Evolutionary conservation across 2,888 invertebrate species (phyloP), one percentile per base, ranked within the genome.

Genomic region (Sialis lutaria): DNA sequence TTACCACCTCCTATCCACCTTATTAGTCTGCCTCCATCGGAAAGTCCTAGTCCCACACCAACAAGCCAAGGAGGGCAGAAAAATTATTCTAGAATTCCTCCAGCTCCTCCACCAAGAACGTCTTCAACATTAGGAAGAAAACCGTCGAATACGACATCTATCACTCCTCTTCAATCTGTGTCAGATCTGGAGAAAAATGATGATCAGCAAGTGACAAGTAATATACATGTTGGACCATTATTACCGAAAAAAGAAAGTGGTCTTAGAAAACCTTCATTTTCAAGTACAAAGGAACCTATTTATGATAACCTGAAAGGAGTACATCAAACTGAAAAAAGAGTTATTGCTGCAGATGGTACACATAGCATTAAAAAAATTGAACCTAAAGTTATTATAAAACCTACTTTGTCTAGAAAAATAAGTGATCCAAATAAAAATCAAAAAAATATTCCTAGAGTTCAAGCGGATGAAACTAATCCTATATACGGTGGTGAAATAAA

Each of bases 41-140:
- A 63, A 49, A 51, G 47, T 48, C 49, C 53, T 44, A 54, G 51
- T 22, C 54, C 60, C 4, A 62, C 59, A 49, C 59, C 60, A 8
- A 60, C 59, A 48, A 60, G 60, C 9, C 65, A 66, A 5, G 61
- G 52, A 12, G 54, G 53, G 2, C 49, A 51, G 6, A 55, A 54
- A 44, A 54, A 39, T 34, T 47, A 45, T 44, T 57, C 61, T 2
- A 71, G 65, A 60, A 62, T 73, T 48, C 79, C 80, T 1, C 82
- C 84, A 0, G 69, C 76, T 50, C 87, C 87, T 3, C 87, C 87
- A 0, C 85, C 84, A 0, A 68, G 87, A 56, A 77, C 79, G 4
- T 77, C 78, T 1, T 73, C 74, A 33, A 82, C 82, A 5, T 65
- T 82, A 45, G 79, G 78, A 30, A 66, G 79, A 40, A 72, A 74